Conservation (phyloP, 2,113 vertebrate species). For the Petrocephalus zakoni region DNA sequence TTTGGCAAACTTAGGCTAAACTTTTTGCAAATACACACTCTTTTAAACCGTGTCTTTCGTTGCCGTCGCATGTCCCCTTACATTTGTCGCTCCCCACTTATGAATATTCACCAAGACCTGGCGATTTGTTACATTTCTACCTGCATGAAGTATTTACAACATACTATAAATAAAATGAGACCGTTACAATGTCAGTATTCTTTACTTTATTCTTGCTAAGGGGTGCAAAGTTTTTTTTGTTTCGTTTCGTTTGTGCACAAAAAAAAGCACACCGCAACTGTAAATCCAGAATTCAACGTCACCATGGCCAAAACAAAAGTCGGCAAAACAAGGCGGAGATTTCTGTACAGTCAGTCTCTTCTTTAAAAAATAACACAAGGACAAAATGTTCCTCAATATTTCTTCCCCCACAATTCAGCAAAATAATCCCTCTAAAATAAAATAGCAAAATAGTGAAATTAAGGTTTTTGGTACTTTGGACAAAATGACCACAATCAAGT, state of each 20-base stretch:
- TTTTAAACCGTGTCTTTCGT: not conserved
- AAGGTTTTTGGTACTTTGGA: constrained; percentile 76
- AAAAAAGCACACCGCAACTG: constrained; percentile 50
- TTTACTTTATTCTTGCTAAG: constrained; percentile 61
- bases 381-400: constrained; percentile 78
- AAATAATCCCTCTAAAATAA: constrained; percentile 86
- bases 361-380: constrained; percentile 40
- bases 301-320: constrained; percentile 38
- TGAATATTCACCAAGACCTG: constrained; percentile 6
- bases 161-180: constrained; percentile 67
- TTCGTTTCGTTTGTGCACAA: constrained; percentile 59
- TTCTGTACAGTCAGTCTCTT: constrained; percentile 40
- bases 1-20: constrained; percentile 23
- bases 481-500: constrained; percentile 73
- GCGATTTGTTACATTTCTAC: not conserved
- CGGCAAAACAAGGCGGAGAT: constrained; percentile 32
- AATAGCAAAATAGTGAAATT: constrained; percentile 78
- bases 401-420: constrained; percentile 72
- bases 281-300: constrained; percentile 59
- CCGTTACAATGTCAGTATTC: constrained; percentile 67
- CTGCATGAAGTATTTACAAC: constrained; percentile 52
- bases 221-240: constrained; percentile 41
- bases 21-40: constrained; percentile 23
- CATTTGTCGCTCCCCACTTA: not conserved
- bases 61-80: not conserved